Percentiles rank a stretch among this genome's conserved stretches.
These are phyloP conservation scores for Carposina sasakii DNA, from an alignment of 1,140 invertebrate genomes.

Conservation along the genomic window DNA sequence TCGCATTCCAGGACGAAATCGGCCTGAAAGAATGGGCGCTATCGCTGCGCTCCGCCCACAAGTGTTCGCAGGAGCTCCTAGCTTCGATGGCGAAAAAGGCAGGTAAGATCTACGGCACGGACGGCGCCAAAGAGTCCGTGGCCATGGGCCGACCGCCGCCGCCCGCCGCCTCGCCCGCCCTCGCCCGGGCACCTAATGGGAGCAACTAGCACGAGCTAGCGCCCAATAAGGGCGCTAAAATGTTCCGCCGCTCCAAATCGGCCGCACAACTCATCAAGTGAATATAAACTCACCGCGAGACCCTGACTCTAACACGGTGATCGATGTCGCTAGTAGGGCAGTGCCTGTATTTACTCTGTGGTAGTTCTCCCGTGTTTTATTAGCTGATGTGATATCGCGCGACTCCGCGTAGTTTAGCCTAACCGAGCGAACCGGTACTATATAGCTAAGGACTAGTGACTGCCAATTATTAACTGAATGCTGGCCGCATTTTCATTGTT, in stretches of 20 bases:
- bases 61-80: conserved; percentile 92
- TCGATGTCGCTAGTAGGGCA: conserved; percentile 3
- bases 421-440: conserved; percentile 8
- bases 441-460: conserved; percentile 42
- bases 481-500: conserved; percentile 57
- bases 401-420: neutral
- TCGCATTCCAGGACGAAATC: conserved; percentile 88
- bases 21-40: conserved; percentile 96
- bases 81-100: conserved; percentile 97
- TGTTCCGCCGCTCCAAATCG: conserved; percentile 72
- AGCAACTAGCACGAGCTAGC: conserved; percentile 72
- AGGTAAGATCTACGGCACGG: conserved; percentile 95
- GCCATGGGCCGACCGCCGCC: conserved; percentile 30
- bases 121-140: conserved; percentile 47
- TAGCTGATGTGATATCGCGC: neutral
- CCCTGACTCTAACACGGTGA: neutral
- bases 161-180: conserved; percentile 38
- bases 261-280: conserved; percentile 71
- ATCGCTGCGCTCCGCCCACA: conserved; percentile 91
- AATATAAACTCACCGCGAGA: conserved; percentile 8
- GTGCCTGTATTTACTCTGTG: neutral
- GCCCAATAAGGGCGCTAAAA: conserved; percentile 67
- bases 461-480: conserved; percentile 59
- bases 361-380: neutral
- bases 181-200: conserved; percentile 50